phyloP scores from a whole-genome alignment of 2,113 vertebrate genomes.

The Nothocercus nigrocapillus region DNA sequence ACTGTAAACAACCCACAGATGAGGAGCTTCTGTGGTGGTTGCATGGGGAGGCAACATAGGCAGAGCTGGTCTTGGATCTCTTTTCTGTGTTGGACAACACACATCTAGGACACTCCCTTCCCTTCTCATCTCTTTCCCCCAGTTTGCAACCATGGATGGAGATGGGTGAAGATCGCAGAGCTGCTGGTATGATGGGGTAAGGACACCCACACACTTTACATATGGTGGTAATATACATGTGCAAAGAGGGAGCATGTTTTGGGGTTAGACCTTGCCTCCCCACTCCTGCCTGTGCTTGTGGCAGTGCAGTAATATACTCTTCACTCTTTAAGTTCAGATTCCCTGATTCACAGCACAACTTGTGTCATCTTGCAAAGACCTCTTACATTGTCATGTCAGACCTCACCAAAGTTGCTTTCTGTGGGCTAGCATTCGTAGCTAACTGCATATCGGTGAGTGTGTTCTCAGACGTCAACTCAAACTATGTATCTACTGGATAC shows the following conservation, averaged over 20 bases:
- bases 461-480: fast-evolving
- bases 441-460: background rate
- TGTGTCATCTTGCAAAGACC: background rate
- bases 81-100: fast-evolving
- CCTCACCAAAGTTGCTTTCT: background rate
- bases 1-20: background rate
- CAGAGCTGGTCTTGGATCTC: fast-evolving
- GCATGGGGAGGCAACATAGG: background rate
- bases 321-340: background rate
- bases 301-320: background rate
- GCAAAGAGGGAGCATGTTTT: background rate
- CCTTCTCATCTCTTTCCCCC: background rate
- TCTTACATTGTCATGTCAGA: background rate
- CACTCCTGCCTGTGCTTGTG: background rate
- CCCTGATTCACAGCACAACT: background rate
- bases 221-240: background rate
- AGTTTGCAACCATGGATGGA: fast-evolving
- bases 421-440: background rate
- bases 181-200: background rate
- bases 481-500: background rate
- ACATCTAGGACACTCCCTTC: background rate
- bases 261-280: background rate
- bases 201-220: background rate
- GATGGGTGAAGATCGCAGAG: background rate
- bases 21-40: background rate